Percentiles rank a stretch among this genome's conserved stretches.
Evolutionary conservation across 2,797 vertebrate genomes (phyloP).

Genomic region (Urocyon cinereoargenteus): DNA sequence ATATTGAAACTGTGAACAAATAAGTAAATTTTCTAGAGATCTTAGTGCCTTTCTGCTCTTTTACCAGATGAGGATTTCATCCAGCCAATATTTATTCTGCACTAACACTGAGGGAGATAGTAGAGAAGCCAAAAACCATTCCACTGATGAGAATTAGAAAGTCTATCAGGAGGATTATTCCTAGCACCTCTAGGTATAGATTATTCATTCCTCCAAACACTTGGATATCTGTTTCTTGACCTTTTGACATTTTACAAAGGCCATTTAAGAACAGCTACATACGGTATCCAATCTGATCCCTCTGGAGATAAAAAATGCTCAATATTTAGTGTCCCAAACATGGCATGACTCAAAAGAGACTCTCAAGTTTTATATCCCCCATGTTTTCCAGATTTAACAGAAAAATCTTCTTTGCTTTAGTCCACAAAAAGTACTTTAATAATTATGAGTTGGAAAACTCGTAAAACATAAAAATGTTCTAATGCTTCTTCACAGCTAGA

Average conservation of each 20-base stretch:
- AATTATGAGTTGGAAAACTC: conserved; percentile 13
- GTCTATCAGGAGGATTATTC: background rate
- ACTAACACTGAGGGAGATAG: background rate
- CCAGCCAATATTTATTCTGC: background rate
- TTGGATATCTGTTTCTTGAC: background rate
- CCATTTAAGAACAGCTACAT: background rate
- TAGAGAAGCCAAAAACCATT: background rate
- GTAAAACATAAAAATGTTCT: conserved; percentile 32
- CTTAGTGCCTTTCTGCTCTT: background rate
- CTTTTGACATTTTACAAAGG: background rate
- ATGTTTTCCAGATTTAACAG: background rate
- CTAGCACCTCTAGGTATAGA: background rate
- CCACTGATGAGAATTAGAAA: conserved; percentile 1
- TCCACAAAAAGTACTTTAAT: background rate
- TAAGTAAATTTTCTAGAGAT: background rate
- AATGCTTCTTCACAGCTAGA: conserved; percentile 61
- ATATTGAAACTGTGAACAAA: conserved; percentile 23
- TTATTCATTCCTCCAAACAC: background rate
- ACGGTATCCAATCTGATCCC: background rate
- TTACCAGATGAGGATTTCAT: conserved; percentile 2
- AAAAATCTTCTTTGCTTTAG: background rate
- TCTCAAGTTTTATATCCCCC: background rate
- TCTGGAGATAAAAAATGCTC: background rate
- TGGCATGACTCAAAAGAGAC: background rate
- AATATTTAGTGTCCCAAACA: background rate